Evolutionary conservation across 1,140 invertebrate species (phyloP).

Genomic region (Ctenoplectra terminalis): DNA sequence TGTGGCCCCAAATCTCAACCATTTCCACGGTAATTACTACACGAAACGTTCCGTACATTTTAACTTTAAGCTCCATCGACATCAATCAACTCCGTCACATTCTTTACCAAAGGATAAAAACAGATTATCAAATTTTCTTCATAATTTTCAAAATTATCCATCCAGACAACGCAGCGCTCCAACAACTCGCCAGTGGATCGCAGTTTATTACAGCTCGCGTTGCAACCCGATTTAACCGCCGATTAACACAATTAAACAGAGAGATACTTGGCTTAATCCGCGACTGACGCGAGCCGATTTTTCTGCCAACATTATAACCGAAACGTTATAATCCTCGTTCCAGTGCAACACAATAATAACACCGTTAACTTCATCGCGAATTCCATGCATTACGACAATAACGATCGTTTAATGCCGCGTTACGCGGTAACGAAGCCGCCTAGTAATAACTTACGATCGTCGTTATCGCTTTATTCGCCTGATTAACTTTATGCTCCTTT

Average conservation of each 20-base stretch:
- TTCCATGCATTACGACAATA: conserved; percentile 22
- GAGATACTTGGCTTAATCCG: neutral
- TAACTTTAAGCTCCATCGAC: no score
- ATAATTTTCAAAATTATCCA: no score
- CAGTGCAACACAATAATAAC: conserved; percentile 1
- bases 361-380: conserved; percentile 21
- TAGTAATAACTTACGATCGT: conserved; percentile 61
- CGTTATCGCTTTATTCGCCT: conserved; percentile 73
- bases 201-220: neutral
- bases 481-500: conserved; percentile 71
- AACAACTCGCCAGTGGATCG: neutral
- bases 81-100: no score
- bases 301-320: neutral
- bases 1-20: no score
- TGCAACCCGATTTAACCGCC: neutral
- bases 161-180: neutral
- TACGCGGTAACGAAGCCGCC: conserved; percentile 42
- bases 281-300: neutral
- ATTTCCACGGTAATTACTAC: no score
- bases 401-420: conserved; percentile 32
- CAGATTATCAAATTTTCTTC: no score
- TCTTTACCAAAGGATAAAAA: no score
- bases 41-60: no score
- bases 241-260: neutral
- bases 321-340: neutral